Evolutionary conservation across 2,888 invertebrate species (phyloP).

Genomic region (Steinernema scapterisci): DNA sequence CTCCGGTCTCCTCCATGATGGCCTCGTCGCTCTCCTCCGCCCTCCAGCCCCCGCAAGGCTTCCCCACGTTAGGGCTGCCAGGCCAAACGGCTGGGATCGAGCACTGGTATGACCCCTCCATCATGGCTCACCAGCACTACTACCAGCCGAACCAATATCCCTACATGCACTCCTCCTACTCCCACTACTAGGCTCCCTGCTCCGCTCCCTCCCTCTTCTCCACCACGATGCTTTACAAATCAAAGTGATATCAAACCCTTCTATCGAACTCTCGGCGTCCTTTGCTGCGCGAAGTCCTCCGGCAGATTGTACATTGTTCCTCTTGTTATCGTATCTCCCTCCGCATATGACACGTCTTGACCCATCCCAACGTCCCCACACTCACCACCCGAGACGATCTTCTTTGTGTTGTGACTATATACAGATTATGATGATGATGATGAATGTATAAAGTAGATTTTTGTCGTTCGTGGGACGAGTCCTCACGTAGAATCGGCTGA

Average conservation of each 20-base stretch:
- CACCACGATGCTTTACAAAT: constrained; percentile 11
- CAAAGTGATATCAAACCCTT: constrained; percentile 29
- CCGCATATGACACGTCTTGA: not conserved
- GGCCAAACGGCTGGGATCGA: not conserved
- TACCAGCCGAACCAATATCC: constrained; percentile 1
- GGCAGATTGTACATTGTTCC: constrained; percentile 9
- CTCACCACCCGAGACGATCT: constrained; percentile 11
- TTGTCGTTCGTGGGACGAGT: constrained; percentile 13
- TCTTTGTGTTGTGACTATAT: constrained; percentile 28
- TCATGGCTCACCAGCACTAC: constrained; percentile 29
- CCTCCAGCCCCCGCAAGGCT: constrained; percentile 3
- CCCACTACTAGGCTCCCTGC: not conserved
- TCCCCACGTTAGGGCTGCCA: constrained; percentile 1
- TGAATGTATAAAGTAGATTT: constrained; percentile 32
- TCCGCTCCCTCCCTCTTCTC: not conserved
- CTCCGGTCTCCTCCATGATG: constrained; percentile 11
- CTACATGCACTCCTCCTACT: constrained; percentile 15
- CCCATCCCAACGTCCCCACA: not conserved
- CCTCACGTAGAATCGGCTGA: not conserved
- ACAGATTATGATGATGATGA: constrained; percentile 32
- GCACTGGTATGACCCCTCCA: not conserved
- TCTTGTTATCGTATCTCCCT: constrained; percentile 14
- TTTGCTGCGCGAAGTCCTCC: not conserved
- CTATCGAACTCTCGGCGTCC: not conserved
- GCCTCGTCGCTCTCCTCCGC: constrained; percentile 27